phyloP scores from a whole-genome alignment of 2,797 vertebrate genomes.

The Diceros bicornis region DNA sequence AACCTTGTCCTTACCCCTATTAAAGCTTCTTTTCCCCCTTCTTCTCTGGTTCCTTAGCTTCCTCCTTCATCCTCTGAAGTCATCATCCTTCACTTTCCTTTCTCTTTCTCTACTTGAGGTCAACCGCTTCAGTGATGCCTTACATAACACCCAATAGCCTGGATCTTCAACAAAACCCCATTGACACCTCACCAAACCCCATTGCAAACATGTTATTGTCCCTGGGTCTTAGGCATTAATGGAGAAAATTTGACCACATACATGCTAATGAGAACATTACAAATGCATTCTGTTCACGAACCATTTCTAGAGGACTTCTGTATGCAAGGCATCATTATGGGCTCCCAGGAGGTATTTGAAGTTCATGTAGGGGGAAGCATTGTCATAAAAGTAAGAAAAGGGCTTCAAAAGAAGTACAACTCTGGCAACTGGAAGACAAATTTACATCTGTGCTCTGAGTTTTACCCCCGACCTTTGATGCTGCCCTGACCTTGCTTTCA shows the following conservation, averaged over 20 bases:
- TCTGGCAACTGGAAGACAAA: background rate
- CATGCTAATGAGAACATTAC: background rate
- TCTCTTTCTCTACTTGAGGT: background rate
- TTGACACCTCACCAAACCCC: background rate
- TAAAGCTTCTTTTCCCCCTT: background rate
- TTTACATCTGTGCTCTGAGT: background rate
- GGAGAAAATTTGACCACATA: background rate
- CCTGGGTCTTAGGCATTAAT: background rate
- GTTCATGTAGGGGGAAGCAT: background rate
- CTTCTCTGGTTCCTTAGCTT: background rate
- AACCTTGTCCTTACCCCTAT: background rate
- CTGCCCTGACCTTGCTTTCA: background rate
- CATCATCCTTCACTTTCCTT: background rate
- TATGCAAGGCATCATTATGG: background rate
- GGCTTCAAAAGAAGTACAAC: slow-evolving; percentile 18
- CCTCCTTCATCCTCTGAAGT: background rate
- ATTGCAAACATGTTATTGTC: background rate
- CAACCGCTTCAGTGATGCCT: background rate
- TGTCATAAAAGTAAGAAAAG: background rate
- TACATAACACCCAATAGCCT: background rate
- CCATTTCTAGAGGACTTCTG: background rate
- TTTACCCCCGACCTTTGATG: background rate
- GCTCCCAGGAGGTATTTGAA: background rate
- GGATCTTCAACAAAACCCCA: background rate
- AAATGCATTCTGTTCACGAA: background rate